These are phyloP conservation scores for Indicator indicator DNA, from an alignment of 2,113 vertebrate genomes.

Conservation along the genomic window DNA sequence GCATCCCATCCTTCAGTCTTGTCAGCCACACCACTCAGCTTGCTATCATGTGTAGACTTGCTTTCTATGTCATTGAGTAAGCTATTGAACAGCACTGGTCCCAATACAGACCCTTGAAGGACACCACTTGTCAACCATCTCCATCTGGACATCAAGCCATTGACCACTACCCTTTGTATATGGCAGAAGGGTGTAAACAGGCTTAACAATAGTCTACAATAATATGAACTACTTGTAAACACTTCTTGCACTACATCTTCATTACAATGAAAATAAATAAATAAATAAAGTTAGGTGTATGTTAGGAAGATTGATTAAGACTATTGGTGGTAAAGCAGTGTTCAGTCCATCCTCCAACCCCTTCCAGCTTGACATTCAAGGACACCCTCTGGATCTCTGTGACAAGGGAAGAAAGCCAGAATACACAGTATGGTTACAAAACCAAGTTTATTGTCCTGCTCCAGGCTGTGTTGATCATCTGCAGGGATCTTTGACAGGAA, in stretches of 20 bases:
- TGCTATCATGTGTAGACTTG: too few relatives aligned
- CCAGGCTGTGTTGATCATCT: background rate
- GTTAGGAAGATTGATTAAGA: background rate
- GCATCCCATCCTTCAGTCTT: too few relatives aligned
- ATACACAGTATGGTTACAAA: background rate
- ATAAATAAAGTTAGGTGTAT: background rate
- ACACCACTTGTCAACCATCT: too few relatives aligned
- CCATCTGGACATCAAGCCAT: too few relatives aligned
- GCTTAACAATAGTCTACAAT: background rate
- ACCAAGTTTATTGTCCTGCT: background rate
- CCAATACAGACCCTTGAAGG: too few relatives aligned
- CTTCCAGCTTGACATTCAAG: background rate
- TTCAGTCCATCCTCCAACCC: background rate
- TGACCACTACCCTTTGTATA: too few relatives aligned
- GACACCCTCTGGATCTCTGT: background rate
- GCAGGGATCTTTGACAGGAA: background rate
- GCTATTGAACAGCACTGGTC: too few relatives aligned
- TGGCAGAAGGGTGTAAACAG: background rate
- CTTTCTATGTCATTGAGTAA: too few relatives aligned
- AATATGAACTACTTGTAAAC: background rate
- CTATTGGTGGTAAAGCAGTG: background rate
- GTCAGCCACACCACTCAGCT: too few relatives aligned
- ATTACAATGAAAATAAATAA: background rate
- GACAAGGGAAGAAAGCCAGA: background rate
- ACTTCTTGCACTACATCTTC: background rate